These are phyloP conservation scores for Liopterus haemorrhoidalis DNA, from an alignment of 2,888 invertebrate genomes.

Conservation along the genomic window DNA sequence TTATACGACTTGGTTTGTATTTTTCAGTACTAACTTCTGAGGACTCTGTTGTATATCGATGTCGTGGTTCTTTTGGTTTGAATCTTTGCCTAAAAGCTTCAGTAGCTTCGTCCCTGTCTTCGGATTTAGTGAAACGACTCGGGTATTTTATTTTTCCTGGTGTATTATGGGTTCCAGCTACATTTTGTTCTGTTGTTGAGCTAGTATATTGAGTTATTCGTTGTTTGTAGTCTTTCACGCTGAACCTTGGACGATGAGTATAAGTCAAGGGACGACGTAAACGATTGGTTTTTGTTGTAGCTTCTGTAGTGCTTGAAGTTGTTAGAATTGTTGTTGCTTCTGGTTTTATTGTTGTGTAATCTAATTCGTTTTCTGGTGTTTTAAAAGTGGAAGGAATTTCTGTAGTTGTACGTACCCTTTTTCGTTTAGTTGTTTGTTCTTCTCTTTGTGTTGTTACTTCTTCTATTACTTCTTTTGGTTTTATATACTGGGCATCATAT, in stretches of 20 bases:
- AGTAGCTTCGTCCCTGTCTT: conserved; percentile 43
- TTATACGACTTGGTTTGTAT: conserved; percentile 6
- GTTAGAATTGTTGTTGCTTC: conserved; percentile 38
- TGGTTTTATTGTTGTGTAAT: conserved; percentile 33
- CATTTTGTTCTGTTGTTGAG: conserved; percentile 40
- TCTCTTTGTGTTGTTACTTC: conserved; percentile 11
- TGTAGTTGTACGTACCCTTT: conserved; percentile 25
- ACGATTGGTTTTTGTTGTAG: conserved; percentile 28
- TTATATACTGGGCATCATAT: conserved; percentile 15
- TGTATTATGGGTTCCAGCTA: conserved; percentile 10
- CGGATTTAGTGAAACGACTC: conserved; percentile 42
- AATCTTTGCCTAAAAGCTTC: conserved; percentile 43
- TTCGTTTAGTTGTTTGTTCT: conserved; percentile 10
- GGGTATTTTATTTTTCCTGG: conserved; percentile 49
- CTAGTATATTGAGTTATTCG: conserved; percentile 53
- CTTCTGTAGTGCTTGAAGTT: conserved; percentile 36
- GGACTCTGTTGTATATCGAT: conserved; percentile 38
- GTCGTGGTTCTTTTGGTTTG: conserved; percentile 42
- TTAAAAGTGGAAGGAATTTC: conserved; percentile 29
- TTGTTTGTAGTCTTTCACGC: conserved; percentile 69
- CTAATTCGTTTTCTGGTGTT: conserved; percentile 41
- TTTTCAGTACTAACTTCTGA: too few relatives aligned
- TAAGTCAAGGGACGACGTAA: conserved; percentile 52
- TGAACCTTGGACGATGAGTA: conserved; percentile 63
- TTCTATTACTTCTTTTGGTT: conserved; percentile 14